Evolutionary conservation across 2,888 invertebrate species (phyloP).

Genomic region (Cryptus armator): DNA sequence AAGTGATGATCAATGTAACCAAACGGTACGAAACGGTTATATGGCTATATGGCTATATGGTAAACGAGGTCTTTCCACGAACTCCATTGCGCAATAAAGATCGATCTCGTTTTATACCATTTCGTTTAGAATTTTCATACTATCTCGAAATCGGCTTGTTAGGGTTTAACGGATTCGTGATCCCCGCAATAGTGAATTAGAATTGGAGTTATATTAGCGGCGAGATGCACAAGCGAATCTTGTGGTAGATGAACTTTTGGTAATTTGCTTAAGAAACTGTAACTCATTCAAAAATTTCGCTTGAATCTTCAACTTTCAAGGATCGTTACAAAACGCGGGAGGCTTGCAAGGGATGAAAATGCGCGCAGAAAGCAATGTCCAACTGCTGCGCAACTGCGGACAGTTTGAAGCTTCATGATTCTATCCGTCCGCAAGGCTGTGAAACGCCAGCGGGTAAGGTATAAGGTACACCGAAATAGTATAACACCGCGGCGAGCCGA

Average conservation of each 20-base stretch:
- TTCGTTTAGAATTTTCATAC: neutral
- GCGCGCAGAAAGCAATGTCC: neutral
- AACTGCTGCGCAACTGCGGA: neutral
- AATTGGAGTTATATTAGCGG: neutral
- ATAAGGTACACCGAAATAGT: neutral
- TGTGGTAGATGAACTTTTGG: neutral
- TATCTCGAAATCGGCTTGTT: neutral
- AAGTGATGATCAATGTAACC: slow-evolving; percentile 2
- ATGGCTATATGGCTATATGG: neutral
- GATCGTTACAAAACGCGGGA: neutral
- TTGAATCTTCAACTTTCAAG: neutral
- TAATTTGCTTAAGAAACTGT: neutral
- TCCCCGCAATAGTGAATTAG: neutral
- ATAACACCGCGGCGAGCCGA: slow-evolving; percentile 11
- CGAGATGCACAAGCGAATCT: neutral
- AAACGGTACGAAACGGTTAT: slow-evolving; percentile 22
- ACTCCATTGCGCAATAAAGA: slow-evolving; percentile 59
- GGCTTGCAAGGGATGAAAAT: neutral
- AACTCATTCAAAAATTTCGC: neutral
- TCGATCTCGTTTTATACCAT: slow-evolving; percentile 53
- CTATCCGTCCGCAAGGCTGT: neutral
- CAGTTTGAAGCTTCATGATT: neutral
- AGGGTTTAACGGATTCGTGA: neutral
- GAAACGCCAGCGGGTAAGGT: slow-evolving; percentile 3
- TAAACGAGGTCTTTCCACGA: slow-evolving; percentile 39